phyloP scores from a whole-genome alignment of 2,113 vertebrate species.

The Macaca mulatta region DNA sequence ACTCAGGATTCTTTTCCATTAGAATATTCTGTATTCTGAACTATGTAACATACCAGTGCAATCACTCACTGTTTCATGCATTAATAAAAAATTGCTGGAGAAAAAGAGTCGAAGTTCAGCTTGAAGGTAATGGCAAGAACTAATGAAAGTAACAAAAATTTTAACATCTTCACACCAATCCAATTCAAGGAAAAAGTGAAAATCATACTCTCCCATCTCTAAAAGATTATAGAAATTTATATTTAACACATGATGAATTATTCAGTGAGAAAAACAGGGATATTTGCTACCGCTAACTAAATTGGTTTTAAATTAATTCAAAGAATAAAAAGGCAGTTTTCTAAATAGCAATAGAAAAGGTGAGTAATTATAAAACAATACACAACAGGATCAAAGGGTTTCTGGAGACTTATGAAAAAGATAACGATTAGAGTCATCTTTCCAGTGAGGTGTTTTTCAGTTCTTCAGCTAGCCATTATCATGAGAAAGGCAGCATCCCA shows the following conservation, averaged over 20 bases:
- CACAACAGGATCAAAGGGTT: not conserved
- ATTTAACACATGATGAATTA: not conserved
- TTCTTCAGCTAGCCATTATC: not conserved
- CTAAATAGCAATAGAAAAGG: not conserved
- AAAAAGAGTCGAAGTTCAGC: not conserved
- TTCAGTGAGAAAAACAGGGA: not conserved
- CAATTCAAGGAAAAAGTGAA: not conserved
- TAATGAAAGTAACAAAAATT: not conserved
- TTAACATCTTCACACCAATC: not conserved
- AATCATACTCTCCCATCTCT: not conserved
- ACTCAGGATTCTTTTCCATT: not conserved
- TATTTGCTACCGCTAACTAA: constrained; percentile 4
- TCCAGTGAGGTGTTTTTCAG: not conserved
- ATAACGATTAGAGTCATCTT: not conserved
- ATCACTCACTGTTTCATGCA: not conserved
- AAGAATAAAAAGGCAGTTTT: not conserved
- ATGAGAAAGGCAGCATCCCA: not conserved
- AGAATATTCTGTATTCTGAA: not conserved
- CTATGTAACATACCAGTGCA: not conserved
- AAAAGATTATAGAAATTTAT: not conserved
- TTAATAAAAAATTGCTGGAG: not conserved
- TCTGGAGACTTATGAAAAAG: not conserved
- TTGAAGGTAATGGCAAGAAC: not conserved
- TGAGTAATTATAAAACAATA: not conserved
- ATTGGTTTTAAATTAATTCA: constrained; percentile 10